These are phyloP conservation scores for Dipodomys spectabilis DNA, from an alignment of 2,113 vertebrate genomes.

Conservation along the genomic window DNA sequence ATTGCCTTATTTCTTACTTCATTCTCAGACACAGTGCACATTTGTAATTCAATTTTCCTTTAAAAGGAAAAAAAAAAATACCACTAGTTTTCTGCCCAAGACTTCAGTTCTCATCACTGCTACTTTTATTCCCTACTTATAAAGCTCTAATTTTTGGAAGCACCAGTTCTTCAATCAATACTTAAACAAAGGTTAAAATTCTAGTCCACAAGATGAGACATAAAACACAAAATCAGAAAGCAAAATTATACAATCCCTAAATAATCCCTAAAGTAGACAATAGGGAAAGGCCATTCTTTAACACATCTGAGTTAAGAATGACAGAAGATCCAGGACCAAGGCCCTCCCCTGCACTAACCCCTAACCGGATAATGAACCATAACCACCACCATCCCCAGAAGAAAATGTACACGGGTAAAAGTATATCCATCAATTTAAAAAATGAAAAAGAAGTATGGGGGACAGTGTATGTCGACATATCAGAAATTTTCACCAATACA, in stretches of 20 bases:
- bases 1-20: constrained; percentile 12
- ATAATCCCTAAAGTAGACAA: background rate
- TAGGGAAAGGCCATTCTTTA: background rate
- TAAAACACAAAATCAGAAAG: background rate
- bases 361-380: background rate
- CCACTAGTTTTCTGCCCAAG: background rate
- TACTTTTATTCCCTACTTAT: background rate
- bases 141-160: constrained; percentile 23
- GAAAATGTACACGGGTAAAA: background rate
- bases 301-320: background rate
- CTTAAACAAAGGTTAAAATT: background rate
- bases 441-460: background rate
- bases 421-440: background rate
- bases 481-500: background rate
- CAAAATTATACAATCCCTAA: background rate
- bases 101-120: background rate
- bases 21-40: background rate
- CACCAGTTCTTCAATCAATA: constrained; percentile 1
- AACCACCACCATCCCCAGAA: background rate
- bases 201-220: background rate
- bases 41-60: constrained; percentile 35
- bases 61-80: background rate
- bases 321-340: background rate
- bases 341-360: background rate
- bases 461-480: background rate